Evolutionary conservation across 2,888 invertebrate species (phyloP).

Genomic region (Agrenia bidenticulata): DNA sequence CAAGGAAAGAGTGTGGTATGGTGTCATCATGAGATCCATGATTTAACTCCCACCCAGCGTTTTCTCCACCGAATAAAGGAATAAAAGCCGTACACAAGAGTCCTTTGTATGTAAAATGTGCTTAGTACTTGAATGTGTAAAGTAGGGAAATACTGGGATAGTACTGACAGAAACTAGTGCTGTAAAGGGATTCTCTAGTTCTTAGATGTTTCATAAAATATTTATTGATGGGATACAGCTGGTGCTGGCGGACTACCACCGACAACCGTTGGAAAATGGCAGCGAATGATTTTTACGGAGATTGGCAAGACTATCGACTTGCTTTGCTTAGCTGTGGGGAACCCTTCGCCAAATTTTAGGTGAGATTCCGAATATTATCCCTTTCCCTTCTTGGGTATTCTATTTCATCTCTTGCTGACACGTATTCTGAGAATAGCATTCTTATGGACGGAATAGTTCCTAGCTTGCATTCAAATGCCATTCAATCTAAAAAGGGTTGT

Average conservation of each 20-base stretch:
- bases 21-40: too few species aligned
- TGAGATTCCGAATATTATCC: slow-evolving; percentile 23
- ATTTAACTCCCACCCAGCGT: too few species aligned
- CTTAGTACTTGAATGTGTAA: too few species aligned
- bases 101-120: too few species aligned
- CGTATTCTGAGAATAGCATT: slow-evolving; percentile 4
- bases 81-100: too few species aligned
- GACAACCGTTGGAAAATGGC: slow-evolving; percentile 35
- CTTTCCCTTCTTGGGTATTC: too few species aligned
- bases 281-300: slow-evolving; percentile 33
- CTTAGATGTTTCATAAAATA: slow-evolving; percentile 10
- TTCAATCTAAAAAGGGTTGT: too few species aligned
- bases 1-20: too few species aligned
- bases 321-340: slow-evolving; percentile 38
- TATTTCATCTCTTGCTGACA: background rate
- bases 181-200: background rate
- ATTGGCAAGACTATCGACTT: slow-evolving; percentile 36
- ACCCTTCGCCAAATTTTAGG: slow-evolving; percentile 43
- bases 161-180: too few species aligned
- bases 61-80: too few species aligned
- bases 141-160: too few species aligned
- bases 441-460: background rate
- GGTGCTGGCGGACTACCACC: slow-evolving; percentile 33
- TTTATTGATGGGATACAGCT: slow-evolving; percentile 23
- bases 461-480: slow-evolving; percentile 11